Base-by-base conservation (phyloP, 1,140 invertebrate species). In the Brachionus koreanus region DNA sequence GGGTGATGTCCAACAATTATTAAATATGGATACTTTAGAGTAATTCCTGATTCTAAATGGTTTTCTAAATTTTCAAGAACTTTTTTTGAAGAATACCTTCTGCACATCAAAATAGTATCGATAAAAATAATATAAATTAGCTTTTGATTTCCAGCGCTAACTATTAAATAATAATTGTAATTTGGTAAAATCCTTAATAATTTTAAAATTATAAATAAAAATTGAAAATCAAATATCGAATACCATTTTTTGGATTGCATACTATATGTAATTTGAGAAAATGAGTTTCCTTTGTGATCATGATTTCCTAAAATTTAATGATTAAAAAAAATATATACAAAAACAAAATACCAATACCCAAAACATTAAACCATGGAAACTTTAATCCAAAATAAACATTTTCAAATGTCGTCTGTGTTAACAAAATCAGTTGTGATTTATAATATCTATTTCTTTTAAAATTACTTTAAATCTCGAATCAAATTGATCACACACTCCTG, bases 1-100 rank as follows among this genome's bases (percentile, higher is more conserved):
- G 90, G 90, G 84, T 89, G 90, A 84, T 90, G 90, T n/a, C 90
- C 90, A 81, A 86, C 86, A 7, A 90, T 89, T 77, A 90, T 85
- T 13, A 90, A 77, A 83, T 90, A 91, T 19, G 88, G 86, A 16
- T 37, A 77, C 67, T 52, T 9, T 61, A 69, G 16, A 67, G 42
- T n/a, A 19, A 19, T 19, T 19, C 9, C 29, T 25, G 33, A n/a
- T 52, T 77, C 23, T 12, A 89, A 76, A 61, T 85, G 84, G 33
- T 87, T 72, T 76, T 89, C 86, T 57, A 90, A 86, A 87, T 89
- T 90, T n/a, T 76, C 33, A 86, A 88, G 88, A 81, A 90, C 88
- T 10, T 85, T 82, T 1, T 83, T 46, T 67, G 85, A 83, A 83
- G 85, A 82, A 16, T 84, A 83, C 5, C 86, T 87, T 6, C 88